Conservation (phyloP, 2,888 invertebrate species). For the Sepiola atlantica region DNA sequence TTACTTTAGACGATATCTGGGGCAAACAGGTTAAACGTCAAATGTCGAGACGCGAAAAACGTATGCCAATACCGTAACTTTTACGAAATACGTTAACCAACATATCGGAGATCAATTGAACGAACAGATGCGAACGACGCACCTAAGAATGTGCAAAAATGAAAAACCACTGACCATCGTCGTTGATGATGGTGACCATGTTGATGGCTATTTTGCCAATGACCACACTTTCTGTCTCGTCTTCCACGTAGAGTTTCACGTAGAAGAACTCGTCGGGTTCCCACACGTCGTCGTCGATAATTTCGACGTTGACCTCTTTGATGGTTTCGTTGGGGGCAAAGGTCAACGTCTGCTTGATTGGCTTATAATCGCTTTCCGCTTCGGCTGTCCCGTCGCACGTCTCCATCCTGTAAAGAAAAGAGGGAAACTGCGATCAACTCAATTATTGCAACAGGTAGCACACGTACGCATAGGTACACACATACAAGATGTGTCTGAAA, state of each 20-base stretch:
- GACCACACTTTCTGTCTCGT: conserved; percentile 72
- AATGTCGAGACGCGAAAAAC: too few species aligned
- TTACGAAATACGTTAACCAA: too few species aligned
- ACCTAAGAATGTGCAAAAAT: not conserved
- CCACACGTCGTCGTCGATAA: conserved; percentile 79
- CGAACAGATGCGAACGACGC: too few species aligned
- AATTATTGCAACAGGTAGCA: not conserved
- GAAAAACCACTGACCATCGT: conserved; percentile 77
- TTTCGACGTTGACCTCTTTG: conserved; percentile 76
- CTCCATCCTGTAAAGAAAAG: conserved; percentile 74
- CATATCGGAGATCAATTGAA: too few species aligned
- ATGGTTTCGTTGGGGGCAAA: conserved; percentile 77
- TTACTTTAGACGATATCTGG: too few species aligned
- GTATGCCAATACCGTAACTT: too few species aligned
- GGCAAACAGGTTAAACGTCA: too few species aligned
- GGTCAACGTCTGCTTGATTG: conserved; percentile 76
- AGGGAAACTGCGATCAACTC: not conserved
- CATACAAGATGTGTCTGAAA: not conserved
- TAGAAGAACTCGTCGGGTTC: conserved; percentile 80
- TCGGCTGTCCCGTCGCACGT: conserved; percentile 80
- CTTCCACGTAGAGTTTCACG: conserved; percentile 75
- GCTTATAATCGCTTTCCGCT: conserved; percentile 78
- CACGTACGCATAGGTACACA: not conserved
- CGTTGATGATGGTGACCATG: conserved; percentile 79
- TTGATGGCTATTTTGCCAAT: conserved; percentile 78